Evolutionary conservation across 2,888 invertebrate species (phyloP), one percentile per base, ranked within the genome.

Genomic region (Piscicola geometra): DNA sequence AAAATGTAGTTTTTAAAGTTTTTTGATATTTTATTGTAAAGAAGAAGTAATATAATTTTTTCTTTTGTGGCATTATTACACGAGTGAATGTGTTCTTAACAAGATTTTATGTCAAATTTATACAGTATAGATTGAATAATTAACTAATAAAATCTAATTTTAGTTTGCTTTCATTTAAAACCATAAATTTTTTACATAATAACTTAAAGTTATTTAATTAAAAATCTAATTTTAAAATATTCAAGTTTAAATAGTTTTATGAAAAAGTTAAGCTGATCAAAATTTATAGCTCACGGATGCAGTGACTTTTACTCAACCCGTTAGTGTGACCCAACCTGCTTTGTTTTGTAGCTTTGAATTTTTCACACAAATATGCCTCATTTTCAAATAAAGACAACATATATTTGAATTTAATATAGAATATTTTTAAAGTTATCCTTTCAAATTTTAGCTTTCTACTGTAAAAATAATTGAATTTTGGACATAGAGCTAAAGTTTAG

Each of bases 261-360:
- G n/a, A n/a, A n/a, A n/a, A n/a, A n/a, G n/a, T n/a, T n/a, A n/a
- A n/a, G n/a, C n/a, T n/a, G n/a, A n/a, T n/a, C n/a, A n/a, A n/a
- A n/a, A n/a, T n/a, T n/a, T n/a, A n/a, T 15, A 56, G 60, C n/a
- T 56, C 60, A 56, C 60, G 60, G 60, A 56, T 56, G 25, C 50
- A n/a, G 50, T 25, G 60, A 56, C 15, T 56, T 18, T 18, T 18
- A 56, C 15, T 56, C 60, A 56, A 56, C 60, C 15, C 60, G n/a
- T 56, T 56, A 3, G 5, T 25, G n/a, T n/a, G n/a, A n/a, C 25
- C n/a, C n/a, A 56, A 56, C 3, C n/a, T 56, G 60, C 60, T 56
- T 56, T 56, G 60, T 56, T 56, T 56, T 5, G 9, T 25, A 56
- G 9, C n/a, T 56, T 21, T 56, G 15, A 15, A 18, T 18, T 21